A percentile compares a stretch with the other conserved stretches of the same genome.
These are phyloP conservation scores for Protomyctophum bolini DNA, from an alignment of 2,113 vertebrate species.

Conservation along the genomic window DNA sequence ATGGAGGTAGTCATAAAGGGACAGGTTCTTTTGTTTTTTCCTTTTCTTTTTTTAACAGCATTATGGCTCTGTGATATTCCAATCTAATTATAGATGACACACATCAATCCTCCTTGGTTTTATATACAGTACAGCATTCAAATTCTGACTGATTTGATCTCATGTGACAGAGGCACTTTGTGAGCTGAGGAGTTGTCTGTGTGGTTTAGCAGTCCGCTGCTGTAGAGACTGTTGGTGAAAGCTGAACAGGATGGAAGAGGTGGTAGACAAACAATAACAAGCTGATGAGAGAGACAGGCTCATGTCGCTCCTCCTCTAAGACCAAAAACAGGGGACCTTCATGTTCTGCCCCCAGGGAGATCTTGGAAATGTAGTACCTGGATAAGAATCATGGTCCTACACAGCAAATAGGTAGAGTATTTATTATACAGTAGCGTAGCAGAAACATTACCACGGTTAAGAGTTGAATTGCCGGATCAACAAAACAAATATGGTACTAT, in stretches of 20 bases:
- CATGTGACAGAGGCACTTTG: neutral
- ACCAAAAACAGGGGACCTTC: constrained; percentile 47
- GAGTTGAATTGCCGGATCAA: too few species aligned
- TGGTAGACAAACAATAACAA: constrained; percentile 51
- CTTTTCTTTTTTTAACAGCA: constrained; percentile 3
- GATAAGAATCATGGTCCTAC: neutral
- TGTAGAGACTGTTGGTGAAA: constrained; percentile 38
- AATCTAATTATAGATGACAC: constrained; percentile 4
- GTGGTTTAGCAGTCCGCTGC: constrained; percentile 51
- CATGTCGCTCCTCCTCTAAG: constrained; percentile 39
- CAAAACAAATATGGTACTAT: too few species aligned
- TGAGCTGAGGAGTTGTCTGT: constrained; percentile 21
- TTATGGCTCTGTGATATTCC: constrained; percentile 27
- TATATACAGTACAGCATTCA: constrained; percentile 18
- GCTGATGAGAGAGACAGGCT: constrained; percentile 39
- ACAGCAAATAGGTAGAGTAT: too few species aligned
- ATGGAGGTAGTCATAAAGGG: constrained; percentile 14
- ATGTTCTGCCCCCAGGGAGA: constrained; percentile 41
- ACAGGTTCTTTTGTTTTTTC: too few species aligned
- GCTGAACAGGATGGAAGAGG: constrained; percentile 57
- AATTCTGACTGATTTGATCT: constrained; percentile 5
- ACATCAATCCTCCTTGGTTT: constrained; percentile 24
- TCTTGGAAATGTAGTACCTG: constrained; percentile 20
- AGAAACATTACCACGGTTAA: too few species aligned
- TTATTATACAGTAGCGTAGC: too few species aligned